phyloP scores from a whole-genome alignment of 2,888 invertebrate genomes.

The Thysanoteuthis rhombus region DNA sequence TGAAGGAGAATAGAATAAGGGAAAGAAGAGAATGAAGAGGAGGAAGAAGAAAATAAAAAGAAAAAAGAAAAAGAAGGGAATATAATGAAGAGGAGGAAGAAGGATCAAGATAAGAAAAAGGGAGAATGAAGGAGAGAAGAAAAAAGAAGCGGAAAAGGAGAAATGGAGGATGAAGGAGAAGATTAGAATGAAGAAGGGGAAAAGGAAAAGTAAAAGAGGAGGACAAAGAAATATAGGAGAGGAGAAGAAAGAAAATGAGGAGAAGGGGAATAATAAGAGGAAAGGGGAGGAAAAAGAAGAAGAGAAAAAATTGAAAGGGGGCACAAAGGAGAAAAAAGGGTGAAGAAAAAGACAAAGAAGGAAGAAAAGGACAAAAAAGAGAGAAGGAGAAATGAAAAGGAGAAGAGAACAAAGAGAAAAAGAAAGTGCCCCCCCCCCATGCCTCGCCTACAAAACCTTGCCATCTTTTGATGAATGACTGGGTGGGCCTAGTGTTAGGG shows the following conservation, averaged over 20 bases:
- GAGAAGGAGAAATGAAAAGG: background rate
- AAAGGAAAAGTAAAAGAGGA: background rate
- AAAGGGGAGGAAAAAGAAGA: background rate
- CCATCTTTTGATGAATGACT: background rate
- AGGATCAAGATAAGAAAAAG: background rate
- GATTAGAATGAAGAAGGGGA: background rate
- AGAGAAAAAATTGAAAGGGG: background rate
- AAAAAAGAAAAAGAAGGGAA: background rate
- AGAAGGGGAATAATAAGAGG: background rate
- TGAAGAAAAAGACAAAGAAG: background rate
- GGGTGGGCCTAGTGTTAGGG: background rate
- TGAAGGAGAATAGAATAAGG: background rate
- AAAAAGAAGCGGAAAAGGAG: background rate
- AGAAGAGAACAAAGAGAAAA: background rate
- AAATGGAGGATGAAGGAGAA: background rate
- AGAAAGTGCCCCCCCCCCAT: background rate
- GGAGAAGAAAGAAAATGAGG: accelerated
- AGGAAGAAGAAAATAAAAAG: background rate
- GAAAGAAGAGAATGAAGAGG: background rate
- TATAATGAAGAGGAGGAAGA: background rate
- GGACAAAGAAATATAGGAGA: accelerated
- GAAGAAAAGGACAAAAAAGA: background rate
- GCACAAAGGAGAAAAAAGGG: background rate
- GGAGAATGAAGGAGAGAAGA: background rate
- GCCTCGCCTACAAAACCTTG: too few species aligned